Percentiles rank a stretch among this genome's conserved stretches.
phyloP scores from a whole-genome alignment of 2,113 vertebrate species.

The Speoplatyrhinus poulsoni region DNA sequence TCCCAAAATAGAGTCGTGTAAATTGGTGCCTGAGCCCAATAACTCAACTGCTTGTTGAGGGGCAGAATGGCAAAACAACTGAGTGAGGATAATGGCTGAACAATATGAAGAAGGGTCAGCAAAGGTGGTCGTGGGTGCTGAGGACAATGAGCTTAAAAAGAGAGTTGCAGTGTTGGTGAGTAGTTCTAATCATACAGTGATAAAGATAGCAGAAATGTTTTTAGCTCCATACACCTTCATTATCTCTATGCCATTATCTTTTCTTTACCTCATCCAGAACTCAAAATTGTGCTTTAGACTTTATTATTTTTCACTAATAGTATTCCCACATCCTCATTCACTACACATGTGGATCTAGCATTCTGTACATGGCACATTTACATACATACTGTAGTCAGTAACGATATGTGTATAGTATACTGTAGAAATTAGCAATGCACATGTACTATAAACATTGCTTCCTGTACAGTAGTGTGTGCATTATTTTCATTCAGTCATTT shows the following conservation, averaged over 20 bases:
- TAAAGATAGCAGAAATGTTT: slow-evolving; percentile 31
- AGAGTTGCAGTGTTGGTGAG: slow-evolving; percentile 9
- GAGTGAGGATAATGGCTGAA: not conserved
- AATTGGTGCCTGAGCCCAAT: slow-evolving; percentile 30
- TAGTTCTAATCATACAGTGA: slow-evolving; percentile 36
- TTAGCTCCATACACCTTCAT: slow-evolving; percentile 48
- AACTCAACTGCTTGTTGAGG: slow-evolving; percentile 39
- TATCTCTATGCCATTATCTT: slow-evolving; percentile 46
- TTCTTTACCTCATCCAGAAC: slow-evolving; percentile 54
- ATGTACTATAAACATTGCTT: too few relatives aligned
- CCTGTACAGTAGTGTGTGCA: too few relatives aligned
- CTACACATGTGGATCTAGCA: too few relatives aligned
- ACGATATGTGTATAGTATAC: too few relatives aligned
- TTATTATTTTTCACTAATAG: too few relatives aligned
- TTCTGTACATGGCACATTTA: too few relatives aligned
- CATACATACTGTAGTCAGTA: too few relatives aligned
- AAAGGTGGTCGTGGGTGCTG: not conserved
- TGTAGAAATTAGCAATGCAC: too few relatives aligned
- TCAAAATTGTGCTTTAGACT: too few relatives aligned
- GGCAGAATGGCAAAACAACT: slow-evolving; percentile 30
- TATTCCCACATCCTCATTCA: too few relatives aligned
- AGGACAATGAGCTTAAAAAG: slow-evolving; percentile 7
- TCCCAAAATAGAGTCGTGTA: slow-evolving; percentile 16
- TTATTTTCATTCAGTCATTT: too few relatives aligned
- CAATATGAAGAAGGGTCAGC: slow-evolving; percentile 24